Base-by-base conservation (phyloP, 2,888 invertebrate genomes). In the Lumbricus terrestris region DNA sequence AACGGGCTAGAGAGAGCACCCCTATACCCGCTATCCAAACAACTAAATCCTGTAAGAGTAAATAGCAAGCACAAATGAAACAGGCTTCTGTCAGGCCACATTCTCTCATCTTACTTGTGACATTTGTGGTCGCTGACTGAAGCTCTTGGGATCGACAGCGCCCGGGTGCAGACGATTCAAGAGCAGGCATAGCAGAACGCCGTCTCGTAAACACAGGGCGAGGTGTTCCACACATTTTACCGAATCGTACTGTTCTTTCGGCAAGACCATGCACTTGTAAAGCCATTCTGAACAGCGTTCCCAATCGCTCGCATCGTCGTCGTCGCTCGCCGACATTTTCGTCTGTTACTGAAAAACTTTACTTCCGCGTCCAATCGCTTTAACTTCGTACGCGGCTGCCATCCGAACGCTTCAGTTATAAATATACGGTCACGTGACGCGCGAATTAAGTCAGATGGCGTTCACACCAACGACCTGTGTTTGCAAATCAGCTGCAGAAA, bases 271-370 rank as follows among this genome's bases (percentile, higher is more conserved):
- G 85, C 85, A 85, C 35, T 20, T 34, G 85, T 85, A 37, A 37
- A 85, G 85, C 85, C 85, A 85, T 18, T 29, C 85, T 18, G 37
- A 16, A 8, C 85, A 35, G 8, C 85, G 85, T 18, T 85, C 34
- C 85, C 85, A 85, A 37, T 85, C 85, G 34, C 35, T 85, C 1
- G 6, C 35, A 23, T 34, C 85, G 34, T 85, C 85, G 20, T 85
- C 85, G 85, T 85, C 85, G 85, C 85, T 85, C n/a, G 69, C 69
- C 35, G 85, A 85, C 85, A 85, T 85, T 37, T 69, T 69, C 69
- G 69, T 69, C 69, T 69, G 69, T 69, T n/a, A 4, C 69, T 29
- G n/a, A n/a, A 3, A 6, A 69, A 69, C 69, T 69, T 69, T 69
- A 69, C 69, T 69, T 69, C 69, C 69, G 69, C 69, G 69, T 69